Base-by-base conservation (phyloP, 2,113 vertebrate genomes). In the Oxyura jamaicensis region DNA sequence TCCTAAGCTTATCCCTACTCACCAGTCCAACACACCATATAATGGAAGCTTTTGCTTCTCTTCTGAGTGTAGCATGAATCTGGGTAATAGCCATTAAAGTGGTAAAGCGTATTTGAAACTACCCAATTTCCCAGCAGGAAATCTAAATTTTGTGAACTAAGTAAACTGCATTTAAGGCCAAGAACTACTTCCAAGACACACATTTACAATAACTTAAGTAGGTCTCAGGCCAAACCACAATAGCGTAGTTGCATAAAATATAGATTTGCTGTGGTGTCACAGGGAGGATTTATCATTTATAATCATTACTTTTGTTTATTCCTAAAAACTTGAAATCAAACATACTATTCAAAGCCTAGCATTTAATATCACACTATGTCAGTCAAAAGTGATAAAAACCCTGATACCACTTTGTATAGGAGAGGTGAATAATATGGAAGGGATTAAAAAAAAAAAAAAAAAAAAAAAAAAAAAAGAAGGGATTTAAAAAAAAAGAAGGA, bases 71-170 rank as follows among this genome's bases (percentile, higher is more conserved):
- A 91, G 92, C 28, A 8, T 0, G 0, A 68, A 62, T 25, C 56
- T 80, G 44, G 17, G 62, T 63, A 91, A 72, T 26, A 78, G 31
- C 6, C 28, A 60, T 65, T 76, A 79, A 87, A 33, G 25, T 58
- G 35, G 58, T 63, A 88, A 94, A 75, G 18, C 15, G 46, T 1
- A 2, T 84, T 89, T 82, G 72, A 93, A 96, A 86, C 35, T 53
- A 82, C 50, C 74, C 44, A 79, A 46, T 85, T 89, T 95, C 94
- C 78, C 88, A 87, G 59, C 28, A 87, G 91, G 81, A 94, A 87
- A 89, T 71, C 88, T 93, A 92, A 94, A 95, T 95, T 95, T 94
- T 86, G 80, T 81, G 74, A 94, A 86, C 36, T 58, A 92, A 89
- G 69, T 87, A 87, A 93, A 82, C 79, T 76, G 19, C 21, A 56